Percentiles rank a stretch among this genome's conserved stretches.
Conservation (phyloP, 2,797 vertebrate genomes). For the Vultur gryphus region DNA sequence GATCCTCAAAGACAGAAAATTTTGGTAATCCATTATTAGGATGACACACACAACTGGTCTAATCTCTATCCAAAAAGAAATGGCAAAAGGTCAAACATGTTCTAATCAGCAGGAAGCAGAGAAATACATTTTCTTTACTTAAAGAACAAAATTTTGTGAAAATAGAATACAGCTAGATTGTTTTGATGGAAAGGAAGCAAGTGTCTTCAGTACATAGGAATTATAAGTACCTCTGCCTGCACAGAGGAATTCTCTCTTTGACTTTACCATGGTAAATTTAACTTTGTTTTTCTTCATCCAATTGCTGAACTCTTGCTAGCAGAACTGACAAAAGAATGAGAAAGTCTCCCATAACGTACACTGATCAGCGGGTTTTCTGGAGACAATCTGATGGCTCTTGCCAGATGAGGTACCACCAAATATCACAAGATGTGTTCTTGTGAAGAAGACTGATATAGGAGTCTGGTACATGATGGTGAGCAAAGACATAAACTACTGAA, state of each 20-base stretch:
- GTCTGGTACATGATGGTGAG: background rate
- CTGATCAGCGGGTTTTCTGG: background rate
- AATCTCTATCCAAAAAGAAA: background rate
- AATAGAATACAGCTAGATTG: background rate
- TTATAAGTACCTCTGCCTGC: background rate
- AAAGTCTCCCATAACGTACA: background rate
- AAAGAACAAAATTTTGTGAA: background rate
- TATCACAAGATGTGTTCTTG: background rate
- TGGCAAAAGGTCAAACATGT: background rate
- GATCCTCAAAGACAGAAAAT: background rate
- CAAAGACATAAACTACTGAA: background rate
- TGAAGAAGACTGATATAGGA: background rate
- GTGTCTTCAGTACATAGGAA: background rate
- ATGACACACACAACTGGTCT: background rate
- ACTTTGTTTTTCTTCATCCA: background rate
- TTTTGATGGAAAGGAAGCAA: background rate
- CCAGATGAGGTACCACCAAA: background rate
- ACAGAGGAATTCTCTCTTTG: background rate
- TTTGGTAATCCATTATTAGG: background rate
- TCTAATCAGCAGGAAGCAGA: background rate
- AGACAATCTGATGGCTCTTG: background rate
- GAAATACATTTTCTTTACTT: background rate
- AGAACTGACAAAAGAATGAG: background rate
- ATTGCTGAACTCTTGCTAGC: background rate
- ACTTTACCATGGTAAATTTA: background rate